Evolutionary conservation across 2,113 vertebrate genomes (phyloP).

Genomic region (Anas platyrhynchos): DNA sequence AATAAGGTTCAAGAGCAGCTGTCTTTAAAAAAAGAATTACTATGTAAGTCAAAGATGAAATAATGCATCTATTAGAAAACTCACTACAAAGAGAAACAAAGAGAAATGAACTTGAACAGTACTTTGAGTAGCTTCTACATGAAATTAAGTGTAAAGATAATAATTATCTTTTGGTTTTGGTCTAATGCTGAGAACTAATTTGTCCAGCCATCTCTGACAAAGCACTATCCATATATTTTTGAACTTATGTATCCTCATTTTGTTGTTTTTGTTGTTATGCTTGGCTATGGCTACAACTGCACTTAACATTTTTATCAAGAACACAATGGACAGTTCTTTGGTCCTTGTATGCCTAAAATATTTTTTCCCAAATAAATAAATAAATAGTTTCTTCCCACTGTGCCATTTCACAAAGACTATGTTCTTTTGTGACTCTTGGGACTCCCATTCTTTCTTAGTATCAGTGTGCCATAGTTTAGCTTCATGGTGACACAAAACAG

Average conservation of each 20-base stretch:
- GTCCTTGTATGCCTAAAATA: not conserved
- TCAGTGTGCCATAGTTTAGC: not conserved
- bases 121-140: not conserved
- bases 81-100: not conserved
- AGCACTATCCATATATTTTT: not conserved
- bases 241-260: not conserved
- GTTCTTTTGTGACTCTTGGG: not conserved
- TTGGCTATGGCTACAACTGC: not conserved
- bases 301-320: not conserved
- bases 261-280: not conserved
- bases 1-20: not conserved
- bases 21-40: not conserved
- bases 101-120: not conserved
- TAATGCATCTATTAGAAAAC: not conserved
- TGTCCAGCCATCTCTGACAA: not conserved
- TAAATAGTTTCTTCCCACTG: not conserved
- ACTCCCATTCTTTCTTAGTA: not conserved
- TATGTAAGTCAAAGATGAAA: not conserved
- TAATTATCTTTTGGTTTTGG: not conserved
- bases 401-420: not conserved
- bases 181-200: not conserved
- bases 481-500: conserved; percentile 10
- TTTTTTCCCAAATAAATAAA: not conserved
- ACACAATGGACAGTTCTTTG: not conserved
- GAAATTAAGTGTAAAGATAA: not conserved